phyloP scores from a whole-genome alignment of 2,113 vertebrate genomes.

The Embiotoca jacksoni region DNA sequence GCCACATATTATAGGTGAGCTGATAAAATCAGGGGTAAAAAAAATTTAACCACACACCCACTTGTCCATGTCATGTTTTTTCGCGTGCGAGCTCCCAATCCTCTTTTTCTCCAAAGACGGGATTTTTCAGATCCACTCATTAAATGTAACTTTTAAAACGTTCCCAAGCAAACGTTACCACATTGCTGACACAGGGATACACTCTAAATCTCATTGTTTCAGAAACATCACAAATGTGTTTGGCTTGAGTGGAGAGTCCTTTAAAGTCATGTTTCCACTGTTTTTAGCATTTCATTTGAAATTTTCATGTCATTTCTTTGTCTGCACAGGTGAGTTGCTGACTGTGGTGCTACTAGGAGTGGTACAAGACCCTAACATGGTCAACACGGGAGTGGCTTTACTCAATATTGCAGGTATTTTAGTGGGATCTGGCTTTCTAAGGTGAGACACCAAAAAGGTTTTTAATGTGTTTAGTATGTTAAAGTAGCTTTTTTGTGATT shows the following conservation, averaged over 20 bases:
- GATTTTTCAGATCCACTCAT: too few relatives aligned
- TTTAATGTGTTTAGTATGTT: background rate
- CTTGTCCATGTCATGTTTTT: background rate
- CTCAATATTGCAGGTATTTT: slow-evolving; percentile 91
- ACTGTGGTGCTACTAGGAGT: slow-evolving; percentile 92
- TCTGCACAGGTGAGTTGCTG: slow-evolving; percentile 85
- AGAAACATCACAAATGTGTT: too few relatives aligned
- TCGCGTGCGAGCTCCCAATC: background rate
- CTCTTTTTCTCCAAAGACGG: too few relatives aligned
- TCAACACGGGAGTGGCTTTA: slow-evolving; percentile 90
- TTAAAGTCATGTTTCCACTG: background rate
- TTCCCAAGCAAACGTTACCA: too few relatives aligned
- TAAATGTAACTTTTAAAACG: too few relatives aligned
- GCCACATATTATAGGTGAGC: slow-evolving; percentile 90
- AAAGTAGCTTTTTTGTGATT: background rate
- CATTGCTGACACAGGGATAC: too few relatives aligned
- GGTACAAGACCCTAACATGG: slow-evolving; percentile 91
- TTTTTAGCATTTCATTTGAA: background rate
- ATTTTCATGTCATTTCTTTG: background rate
- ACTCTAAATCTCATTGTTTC: too few relatives aligned
- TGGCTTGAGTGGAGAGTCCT: too few relatives aligned
- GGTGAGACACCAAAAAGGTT: slow-evolving; percentile 79
- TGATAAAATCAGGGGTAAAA: background rate
- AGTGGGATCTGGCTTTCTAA: slow-evolving; percentile 91
- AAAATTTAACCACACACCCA: background rate